These are phyloP conservation scores for Troglohyphantes excavatus DNA, from an alignment of 2,888 invertebrate species.

Conservation along the genomic window DNA sequence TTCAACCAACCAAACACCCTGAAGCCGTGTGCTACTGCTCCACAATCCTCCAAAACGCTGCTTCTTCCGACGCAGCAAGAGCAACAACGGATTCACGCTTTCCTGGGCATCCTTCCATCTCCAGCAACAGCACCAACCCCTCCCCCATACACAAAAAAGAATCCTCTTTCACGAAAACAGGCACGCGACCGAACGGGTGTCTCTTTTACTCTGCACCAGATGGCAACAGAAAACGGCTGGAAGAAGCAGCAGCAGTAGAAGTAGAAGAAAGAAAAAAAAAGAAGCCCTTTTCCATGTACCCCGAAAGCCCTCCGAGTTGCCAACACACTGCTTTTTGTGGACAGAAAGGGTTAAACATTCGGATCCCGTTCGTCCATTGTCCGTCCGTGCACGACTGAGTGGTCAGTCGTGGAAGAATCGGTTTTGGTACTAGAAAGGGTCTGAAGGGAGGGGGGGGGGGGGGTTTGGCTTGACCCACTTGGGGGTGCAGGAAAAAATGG, in stretches of 20 bases:
- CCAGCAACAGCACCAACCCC: neutral
- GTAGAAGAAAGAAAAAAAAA: neutral
- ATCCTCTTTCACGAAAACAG: neutral
- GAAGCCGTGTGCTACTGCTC: too few relatives aligned
- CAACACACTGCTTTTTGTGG: constrained; percentile 6
- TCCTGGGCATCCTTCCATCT: neutral
- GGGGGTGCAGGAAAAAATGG: neutral
- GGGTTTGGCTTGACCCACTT: constrained; percentile 28
- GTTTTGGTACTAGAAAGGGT: constrained; percentile 17
- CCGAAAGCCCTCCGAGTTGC: neutral
- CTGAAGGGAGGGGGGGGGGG: constrained; percentile 15
- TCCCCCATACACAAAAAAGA: neutral
- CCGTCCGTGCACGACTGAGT: neutral
- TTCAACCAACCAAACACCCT: too few relatives aligned
- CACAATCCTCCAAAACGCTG: too few relatives aligned
- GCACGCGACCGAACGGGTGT: constrained; percentile 19
- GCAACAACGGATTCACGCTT: neutral
- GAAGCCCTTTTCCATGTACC: neutral
- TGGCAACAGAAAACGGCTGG: constrained; percentile 6
- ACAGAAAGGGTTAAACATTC: constrained; percentile 39
- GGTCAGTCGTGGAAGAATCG: neutral
- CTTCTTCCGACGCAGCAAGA: too few relatives aligned
- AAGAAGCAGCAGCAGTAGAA: neutral
- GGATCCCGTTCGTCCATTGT: constrained; percentile 33
- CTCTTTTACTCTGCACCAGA: constrained; percentile 15